Evolutionary conservation across 30 jellyfish, hydroid and myxozoan species (phyloP).

Genomic region (Hydra vulgaris): DNA sequence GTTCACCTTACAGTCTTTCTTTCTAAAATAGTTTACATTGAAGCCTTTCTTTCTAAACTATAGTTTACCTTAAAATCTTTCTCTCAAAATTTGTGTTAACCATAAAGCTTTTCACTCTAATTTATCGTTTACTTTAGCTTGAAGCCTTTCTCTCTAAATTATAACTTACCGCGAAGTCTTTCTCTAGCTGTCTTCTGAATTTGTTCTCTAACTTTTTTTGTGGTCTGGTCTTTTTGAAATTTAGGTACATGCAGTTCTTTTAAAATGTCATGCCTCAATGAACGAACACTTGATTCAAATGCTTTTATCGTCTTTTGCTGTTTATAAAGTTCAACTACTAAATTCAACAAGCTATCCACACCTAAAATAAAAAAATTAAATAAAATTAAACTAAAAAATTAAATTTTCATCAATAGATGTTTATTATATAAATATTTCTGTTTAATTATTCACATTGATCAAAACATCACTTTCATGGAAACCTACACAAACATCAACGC

Average conservation of each 20-base stretch:
- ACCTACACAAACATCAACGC: too few species aligned
- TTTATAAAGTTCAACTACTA: slow-evolving; percentile 73
- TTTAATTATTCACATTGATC: not conserved
- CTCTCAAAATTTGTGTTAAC: too few species aligned
- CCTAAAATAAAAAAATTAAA: slow-evolving; percentile 32
- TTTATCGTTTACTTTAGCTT: too few species aligned
- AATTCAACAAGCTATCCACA: slow-evolving; percentile 64
- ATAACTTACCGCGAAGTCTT: slow-evolving; percentile 42
- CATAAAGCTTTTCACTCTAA: too few species aligned
- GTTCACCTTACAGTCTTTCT: too few species aligned
- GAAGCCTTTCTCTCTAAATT: too few species aligned
- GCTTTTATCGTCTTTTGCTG: slow-evolving; percentile 83
- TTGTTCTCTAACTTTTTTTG: slow-evolving; percentile 69
- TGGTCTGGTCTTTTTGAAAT: slow-evolving; percentile 36
- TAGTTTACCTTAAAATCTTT: too few species aligned
- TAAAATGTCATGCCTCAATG: slow-evolving; percentile 65
- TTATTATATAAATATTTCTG: not conserved
- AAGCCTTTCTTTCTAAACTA: too few species aligned
- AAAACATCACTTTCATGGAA: too few species aligned
- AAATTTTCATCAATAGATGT: not conserved
- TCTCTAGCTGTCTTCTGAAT: slow-evolving; percentile 66
- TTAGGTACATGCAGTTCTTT: slow-evolving; percentile 51
- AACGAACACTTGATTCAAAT: slow-evolving; percentile 79
- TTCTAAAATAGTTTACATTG: too few species aligned
- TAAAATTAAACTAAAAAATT: not conserved